Percentiles rank a stretch among this genome's conserved stretches.
phyloP scores from a whole-genome alignment of 2,113 vertebrate species.

The Verasper variegatus region DNA sequence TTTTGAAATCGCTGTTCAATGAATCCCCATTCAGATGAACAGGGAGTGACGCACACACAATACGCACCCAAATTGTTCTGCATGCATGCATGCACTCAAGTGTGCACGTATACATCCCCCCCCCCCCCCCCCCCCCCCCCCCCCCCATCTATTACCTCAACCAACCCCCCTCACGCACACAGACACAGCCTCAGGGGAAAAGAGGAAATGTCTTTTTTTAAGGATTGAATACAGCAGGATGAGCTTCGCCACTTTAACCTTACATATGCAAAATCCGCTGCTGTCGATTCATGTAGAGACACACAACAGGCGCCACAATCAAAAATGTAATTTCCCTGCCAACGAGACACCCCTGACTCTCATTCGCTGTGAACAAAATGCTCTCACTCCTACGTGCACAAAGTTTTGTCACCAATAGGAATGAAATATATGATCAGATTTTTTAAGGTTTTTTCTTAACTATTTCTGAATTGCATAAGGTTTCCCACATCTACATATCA shows the following conservation, averaged over 20 bases:
- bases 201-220: slow-evolving; percentile 69
- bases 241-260: slow-evolving; percentile 75
- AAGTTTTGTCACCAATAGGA: too few species aligned
- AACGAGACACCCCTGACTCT: slow-evolving; percentile 17
- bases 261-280: slow-evolving; percentile 78
- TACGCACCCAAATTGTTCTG: slow-evolving; percentile 19
- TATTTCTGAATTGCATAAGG: too few species aligned
- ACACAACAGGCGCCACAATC: slow-evolving; percentile 75
- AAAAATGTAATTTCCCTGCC: slow-evolving; percentile 78
- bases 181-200: slow-evolving; percentile 60
- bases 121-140: slow-evolving; percentile 20
- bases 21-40: slow-evolving; percentile 94
- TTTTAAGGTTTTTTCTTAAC: too few species aligned
- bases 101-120: slow-evolving; percentile 10
- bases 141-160: slow-evolving; percentile 58
- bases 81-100: slow-evolving; percentile 42
- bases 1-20: slow-evolving; percentile 94
- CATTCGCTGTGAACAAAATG: slow-evolving; percentile 2
- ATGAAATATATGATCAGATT: too few species aligned
- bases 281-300: slow-evolving; percentile 58
- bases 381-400: too few species aligned
- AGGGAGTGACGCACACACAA: slow-evolving; percentile 66
- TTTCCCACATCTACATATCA: too few species aligned
- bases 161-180: slow-evolving; percentile 50
- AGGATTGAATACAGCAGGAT: slow-evolving; percentile 73